These are phyloP conservation scores for Siderastrea radians DNA, from an alignment of 92 coral and sea anemone genomes.

Conservation along the genomic window DNA sequence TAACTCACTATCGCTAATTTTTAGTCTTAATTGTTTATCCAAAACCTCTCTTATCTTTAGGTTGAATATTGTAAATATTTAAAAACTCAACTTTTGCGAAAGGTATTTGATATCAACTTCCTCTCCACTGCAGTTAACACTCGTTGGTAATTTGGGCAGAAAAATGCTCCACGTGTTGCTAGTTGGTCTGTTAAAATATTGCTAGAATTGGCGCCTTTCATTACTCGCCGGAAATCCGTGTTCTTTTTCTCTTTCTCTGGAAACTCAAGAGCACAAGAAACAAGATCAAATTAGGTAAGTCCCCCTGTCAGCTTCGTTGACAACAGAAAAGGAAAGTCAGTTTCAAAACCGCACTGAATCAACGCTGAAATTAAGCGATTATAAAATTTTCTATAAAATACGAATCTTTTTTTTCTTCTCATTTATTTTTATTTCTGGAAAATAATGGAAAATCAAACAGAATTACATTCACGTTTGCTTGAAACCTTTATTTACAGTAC, in stretches of 20 bases:
- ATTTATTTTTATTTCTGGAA: neutral
- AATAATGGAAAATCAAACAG: neutral
- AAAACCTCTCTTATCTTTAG: no score
- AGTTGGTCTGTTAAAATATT: neutral
- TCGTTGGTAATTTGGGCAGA: no score
- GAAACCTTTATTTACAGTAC: neutral
- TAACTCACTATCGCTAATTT: no score
- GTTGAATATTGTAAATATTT: no score
- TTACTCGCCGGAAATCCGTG: constrained; percentile 1
- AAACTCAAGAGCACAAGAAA: neutral
- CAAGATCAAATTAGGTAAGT: neutral
- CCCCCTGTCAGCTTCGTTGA: neutral
- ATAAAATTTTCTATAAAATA: neutral
- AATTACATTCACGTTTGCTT: neutral
- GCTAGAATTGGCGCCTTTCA: neutral
- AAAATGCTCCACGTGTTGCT: no score
- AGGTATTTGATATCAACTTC: neutral
- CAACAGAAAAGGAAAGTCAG: neutral
- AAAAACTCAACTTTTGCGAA: no score
- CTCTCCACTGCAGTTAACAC: neutral
- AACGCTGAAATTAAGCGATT: neutral
- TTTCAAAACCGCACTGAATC: neutral
- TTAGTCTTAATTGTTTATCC: no score
- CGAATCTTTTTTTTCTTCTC: neutral
- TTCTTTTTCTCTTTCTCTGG: neutral